These are phyloP conservation scores for Neodiprion pinetum DNA, from an alignment of 1,140 invertebrate genomes.

Conservation along the genomic window DNA sequence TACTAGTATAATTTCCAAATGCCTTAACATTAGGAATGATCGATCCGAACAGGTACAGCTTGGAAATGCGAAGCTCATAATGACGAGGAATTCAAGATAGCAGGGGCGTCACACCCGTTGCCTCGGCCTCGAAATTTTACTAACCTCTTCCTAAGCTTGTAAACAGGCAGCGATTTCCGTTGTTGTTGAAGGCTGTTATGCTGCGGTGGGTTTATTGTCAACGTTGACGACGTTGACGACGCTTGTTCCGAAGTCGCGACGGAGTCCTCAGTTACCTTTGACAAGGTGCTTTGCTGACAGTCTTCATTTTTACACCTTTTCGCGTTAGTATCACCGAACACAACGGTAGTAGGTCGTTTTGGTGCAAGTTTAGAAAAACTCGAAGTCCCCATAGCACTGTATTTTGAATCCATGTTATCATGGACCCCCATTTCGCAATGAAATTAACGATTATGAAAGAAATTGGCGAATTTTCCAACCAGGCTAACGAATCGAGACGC, in stretches of 20 bases:
- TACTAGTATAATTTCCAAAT: no score
- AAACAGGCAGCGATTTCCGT: constrained; percentile 61
- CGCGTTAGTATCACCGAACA: constrained; percentile 33
- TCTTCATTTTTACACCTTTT: constrained; percentile 38
- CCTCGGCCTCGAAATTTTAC: background rate
- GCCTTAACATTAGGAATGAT: no score
- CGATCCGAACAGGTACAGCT: no score
- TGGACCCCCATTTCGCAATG: constrained; percentile 49
- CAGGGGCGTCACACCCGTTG: no score
- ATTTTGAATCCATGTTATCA: constrained; percentile 52
- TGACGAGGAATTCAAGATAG: no score
- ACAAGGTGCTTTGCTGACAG: background rate
- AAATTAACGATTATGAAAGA: background rate
- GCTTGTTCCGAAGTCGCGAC: background rate
- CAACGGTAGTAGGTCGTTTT: constrained; percentile 43
- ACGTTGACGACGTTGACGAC: constrained; percentile 8
- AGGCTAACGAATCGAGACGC: constrained; percentile 5
- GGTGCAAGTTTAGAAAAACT: constrained; percentile 45
- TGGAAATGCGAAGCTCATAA: no score
- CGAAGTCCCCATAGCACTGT: constrained; percentile 42
- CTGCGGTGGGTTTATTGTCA: constrained; percentile 20
- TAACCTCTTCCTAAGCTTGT: constrained; percentile 57
- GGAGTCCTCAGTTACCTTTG: constrained; percentile 21
- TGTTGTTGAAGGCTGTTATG: constrained; percentile 59
- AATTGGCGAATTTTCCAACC: background rate